Evolutionary conservation across 1,140 invertebrate genomes (phyloP).

Genomic region (Drosophila bifasciata): DNA sequence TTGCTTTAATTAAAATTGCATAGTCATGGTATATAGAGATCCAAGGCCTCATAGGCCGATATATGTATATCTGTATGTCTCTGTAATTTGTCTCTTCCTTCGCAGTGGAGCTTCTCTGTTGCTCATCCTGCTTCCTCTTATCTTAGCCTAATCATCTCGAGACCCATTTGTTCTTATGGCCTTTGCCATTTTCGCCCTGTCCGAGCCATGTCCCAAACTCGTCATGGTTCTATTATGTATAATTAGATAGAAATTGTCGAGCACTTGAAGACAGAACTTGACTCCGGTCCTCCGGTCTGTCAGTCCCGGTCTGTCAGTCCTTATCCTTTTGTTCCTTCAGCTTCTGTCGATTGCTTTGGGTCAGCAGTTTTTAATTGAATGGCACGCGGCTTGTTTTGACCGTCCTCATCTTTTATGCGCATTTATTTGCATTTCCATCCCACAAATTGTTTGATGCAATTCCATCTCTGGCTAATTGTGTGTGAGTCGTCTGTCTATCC

Average conservation of each 20-base stretch:
- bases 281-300: conserved; percentile 30
- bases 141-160: conserved; percentile 55
- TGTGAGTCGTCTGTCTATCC: conserved; percentile 33
- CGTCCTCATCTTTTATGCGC: conserved; percentile 61
- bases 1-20: conserved; percentile 72
- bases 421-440: conserved; percentile 69
- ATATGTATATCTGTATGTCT: conserved; percentile 39
- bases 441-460: conserved; percentile 57
- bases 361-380: conserved; percentile 83
- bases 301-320: conserved; percentile 56
- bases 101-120: conserved; percentile 12
- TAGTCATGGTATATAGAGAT: conserved; percentile 41
- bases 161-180: conserved; percentile 53
- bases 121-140: conserved; percentile 2
- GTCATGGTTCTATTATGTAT: conserved; percentile 56
- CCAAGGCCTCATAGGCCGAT: conserved; percentile 7
- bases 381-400: conserved; percentile 46
- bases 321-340: conserved; percentile 48
- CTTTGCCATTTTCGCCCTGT: conserved; percentile 21
- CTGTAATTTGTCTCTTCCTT: conserved; percentile 55
- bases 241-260: conserved; percentile 58
- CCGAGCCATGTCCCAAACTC: conserved; percentile 1
- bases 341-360: conserved; percentile 52
- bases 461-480: conserved; percentile 41
- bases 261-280: conserved; percentile 39